phyloP scores from a whole-genome alignment of 1,140 invertebrate genomes.

The Drosophila neocordata region DNA sequence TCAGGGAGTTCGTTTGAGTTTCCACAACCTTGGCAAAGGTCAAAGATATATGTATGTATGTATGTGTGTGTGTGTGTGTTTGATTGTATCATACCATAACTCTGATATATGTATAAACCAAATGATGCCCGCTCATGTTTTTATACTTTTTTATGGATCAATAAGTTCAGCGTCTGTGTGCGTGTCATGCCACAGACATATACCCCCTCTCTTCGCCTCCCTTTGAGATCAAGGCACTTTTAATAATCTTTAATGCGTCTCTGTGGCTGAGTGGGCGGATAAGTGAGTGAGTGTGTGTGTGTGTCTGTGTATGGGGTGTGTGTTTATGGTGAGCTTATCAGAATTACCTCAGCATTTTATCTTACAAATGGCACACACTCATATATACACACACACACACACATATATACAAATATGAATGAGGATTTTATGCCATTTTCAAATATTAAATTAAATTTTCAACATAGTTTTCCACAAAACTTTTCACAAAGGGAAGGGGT shows the following conservation, averaged over 20 bases:
- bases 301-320: constrained; percentile 26
- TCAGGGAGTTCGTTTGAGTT: constrained; percentile 7
- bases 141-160: constrained; percentile 67
- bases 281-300: constrained; percentile 20
- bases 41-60: constrained; percentile 17
- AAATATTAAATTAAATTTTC: constrained; percentile 8
- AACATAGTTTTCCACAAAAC: constrained; percentile 1
- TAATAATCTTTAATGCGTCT: constrained; percentile 71
- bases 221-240: constrained; percentile 68
- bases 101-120: background rate
- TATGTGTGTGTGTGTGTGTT: background rate
- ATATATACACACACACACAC: background rate
- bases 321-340: constrained; percentile 54
- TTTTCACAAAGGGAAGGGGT: background rate
- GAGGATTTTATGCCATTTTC: background rate
- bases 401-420: background rate
- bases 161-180: constrained; percentile 71
- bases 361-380: background rate
- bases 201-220: constrained; percentile 22
- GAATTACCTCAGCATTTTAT: constrained; percentile 27
- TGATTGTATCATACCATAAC: background rate
- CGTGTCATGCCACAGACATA: constrained; percentile 25
- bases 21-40: constrained; percentile 61
- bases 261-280: constrained; percentile 21
- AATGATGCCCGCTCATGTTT: constrained; percentile 71